These are phyloP conservation scores for Corythornis cristatus DNA, from an alignment of 2,113 vertebrate species.

Conservation along the genomic window DNA sequence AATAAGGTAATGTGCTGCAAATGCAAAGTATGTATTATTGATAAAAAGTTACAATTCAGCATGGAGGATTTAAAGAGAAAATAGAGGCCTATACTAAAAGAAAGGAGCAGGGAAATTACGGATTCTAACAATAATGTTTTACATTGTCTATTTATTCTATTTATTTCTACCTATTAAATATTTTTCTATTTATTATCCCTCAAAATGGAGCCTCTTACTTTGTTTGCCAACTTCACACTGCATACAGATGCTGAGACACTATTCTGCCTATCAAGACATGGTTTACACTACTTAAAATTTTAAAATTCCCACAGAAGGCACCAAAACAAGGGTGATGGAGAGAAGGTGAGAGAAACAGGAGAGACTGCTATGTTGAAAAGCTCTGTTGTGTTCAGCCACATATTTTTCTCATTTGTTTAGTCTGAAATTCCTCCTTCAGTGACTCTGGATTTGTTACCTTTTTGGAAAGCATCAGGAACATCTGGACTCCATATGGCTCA, in stretches of 20 bases:
- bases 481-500: conserved; percentile 73
- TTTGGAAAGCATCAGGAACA: conserved; percentile 52
- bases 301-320: conserved; percentile 32
- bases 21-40: conserved; percentile 1
- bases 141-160: not conserved
- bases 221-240: conserved; percentile 1
- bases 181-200: not conserved
- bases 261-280: not conserved
- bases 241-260: not conserved
- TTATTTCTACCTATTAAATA: not conserved
- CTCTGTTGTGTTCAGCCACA: conserved; percentile 40
- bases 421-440: conserved; percentile 68
- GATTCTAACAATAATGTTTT: not conserved
- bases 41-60: conserved; percentile 36
- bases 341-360: not conserved
- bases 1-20: conserved; percentile 21
- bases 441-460: conserved; percentile 50
- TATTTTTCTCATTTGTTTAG: conserved; percentile 72
- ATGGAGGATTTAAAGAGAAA: not conserved
- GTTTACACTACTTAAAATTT: not conserved
- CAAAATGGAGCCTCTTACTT: not conserved
- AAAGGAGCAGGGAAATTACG: not conserved
- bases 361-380: conserved; percentile 36
- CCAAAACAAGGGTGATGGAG: accelerated
- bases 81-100: not conserved